These are phyloP conservation scores for Agrotis clavis DNA, from an alignment of 2,888 invertebrate genomes.

Conservation along the genomic window DNA sequence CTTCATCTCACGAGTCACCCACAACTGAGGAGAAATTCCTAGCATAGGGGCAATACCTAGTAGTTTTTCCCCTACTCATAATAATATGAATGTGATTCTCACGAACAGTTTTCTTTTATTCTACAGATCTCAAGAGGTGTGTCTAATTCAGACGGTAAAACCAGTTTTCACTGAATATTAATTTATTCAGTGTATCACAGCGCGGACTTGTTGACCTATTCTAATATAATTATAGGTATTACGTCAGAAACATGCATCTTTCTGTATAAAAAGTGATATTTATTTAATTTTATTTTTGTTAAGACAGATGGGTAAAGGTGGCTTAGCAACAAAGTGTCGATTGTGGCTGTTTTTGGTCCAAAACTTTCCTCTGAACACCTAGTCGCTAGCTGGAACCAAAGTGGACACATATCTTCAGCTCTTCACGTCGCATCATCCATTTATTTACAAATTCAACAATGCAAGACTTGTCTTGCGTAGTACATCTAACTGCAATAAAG, in stretches of 20 bases:
- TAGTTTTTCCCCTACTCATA: too few relatives aligned
- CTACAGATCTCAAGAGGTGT: constrained; percentile 14
- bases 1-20: too few relatives aligned
- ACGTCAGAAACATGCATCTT: constrained; percentile 43
- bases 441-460: neutral
- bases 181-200: constrained; percentile 16
- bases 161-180: neutral
- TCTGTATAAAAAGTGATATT: neutral
- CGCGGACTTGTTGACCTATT: constrained; percentile 29
- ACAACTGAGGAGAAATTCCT: too few relatives aligned
- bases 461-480: too few relatives aligned
- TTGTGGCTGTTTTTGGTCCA: neutral
- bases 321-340: neutral
- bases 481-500: neutral
- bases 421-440: neutral
- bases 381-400: neutral
- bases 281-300: neutral
- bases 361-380: neutral
- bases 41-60: too few relatives aligned
- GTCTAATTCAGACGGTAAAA: constrained; percentile 10
- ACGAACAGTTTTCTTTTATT: too few relatives aligned
- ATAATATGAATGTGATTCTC: too few relatives aligned
- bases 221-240: neutral
- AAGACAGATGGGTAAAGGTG: neutral
- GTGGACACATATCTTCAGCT: neutral